phyloP scores from a whole-genome alignment of 2,888 invertebrate species.

The Crossocerus cetratus region DNA sequence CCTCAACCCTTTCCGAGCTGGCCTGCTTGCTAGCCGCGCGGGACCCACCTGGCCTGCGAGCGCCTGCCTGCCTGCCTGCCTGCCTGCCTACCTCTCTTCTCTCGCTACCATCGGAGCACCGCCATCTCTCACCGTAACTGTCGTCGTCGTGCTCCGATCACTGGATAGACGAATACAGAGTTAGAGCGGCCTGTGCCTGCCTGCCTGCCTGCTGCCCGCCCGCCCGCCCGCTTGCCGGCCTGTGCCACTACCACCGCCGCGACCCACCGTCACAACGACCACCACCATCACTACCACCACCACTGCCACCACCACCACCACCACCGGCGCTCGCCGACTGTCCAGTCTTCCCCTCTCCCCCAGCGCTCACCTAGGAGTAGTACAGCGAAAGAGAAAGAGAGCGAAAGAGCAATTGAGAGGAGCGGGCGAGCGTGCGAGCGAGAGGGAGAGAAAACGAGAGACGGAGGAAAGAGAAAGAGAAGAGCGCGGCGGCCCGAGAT shows the following conservation, averaged over 20 bases:
- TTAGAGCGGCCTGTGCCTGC: slow-evolving; percentile 23
- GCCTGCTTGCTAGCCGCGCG: slow-evolving; percentile 36
- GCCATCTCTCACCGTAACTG: slow-evolving; percentile 16
- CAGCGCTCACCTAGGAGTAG: slow-evolving; percentile 61
- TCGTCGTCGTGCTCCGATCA: slow-evolving; percentile 36
- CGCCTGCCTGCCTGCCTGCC: slow-evolving; percentile 26
- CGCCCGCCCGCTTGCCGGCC: no score
- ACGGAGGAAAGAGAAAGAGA: slow-evolving; percentile 33
- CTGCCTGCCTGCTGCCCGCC: slow-evolving; percentile 24
- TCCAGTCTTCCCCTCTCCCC: slow-evolving; percentile 56
- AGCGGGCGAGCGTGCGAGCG: slow-evolving; percentile 29
- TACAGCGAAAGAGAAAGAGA: slow-evolving; percentile 47
- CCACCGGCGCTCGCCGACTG: slow-evolving; percentile 52
- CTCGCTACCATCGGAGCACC: slow-evolving; percentile 13
- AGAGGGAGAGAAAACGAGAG: slow-evolving; percentile 36
- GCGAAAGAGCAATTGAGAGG: slow-evolving; percentile 30
- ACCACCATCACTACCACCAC: slow-evolving; percentile 42
- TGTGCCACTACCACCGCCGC: slow-evolving; percentile 40
- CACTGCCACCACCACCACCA: slow-evolving; percentile 42
- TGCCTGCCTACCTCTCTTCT: no score
- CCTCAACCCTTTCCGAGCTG: slow-evolving; percentile 59
- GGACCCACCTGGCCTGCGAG: slow-evolving; percentile 58
- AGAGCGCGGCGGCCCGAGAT: slow-evolving; percentile 31
- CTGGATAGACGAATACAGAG: slow-evolving; percentile 35
- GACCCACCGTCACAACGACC: slow-evolving; percentile 29